Evolutionary conservation across 2,888 invertebrate species (phyloP).

Genomic region (Ophraella communa): DNA sequence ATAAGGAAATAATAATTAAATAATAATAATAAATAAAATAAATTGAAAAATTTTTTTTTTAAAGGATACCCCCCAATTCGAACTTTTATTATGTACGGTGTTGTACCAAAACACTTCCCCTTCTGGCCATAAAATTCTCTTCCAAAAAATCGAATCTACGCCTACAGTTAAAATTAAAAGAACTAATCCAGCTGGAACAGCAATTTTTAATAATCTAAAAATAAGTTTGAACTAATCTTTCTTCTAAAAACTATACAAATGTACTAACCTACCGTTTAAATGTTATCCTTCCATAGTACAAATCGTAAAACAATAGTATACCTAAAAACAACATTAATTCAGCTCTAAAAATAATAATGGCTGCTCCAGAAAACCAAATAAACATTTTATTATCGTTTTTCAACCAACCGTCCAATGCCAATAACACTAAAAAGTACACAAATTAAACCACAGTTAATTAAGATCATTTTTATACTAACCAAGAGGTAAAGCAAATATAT

Average conservation of each 20-base stretch:
- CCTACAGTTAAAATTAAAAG: slow-evolving; percentile 75
- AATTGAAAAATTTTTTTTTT: background rate
- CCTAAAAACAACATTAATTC: slow-evolving; percentile 90
- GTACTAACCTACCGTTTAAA: slow-evolving; percentile 67
- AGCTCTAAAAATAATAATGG: slow-evolving; percentile 87
- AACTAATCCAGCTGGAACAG: slow-evolving; percentile 73
- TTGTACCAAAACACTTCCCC: slow-evolving; percentile 98
- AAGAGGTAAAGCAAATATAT: slow-evolving; percentile 89
- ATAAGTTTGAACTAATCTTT: background rate
- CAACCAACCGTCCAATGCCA: slow-evolving; percentile 87
- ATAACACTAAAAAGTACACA: slow-evolving; percentile 71
- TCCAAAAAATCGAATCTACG: slow-evolving; percentile 95
- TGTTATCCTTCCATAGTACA: slow-evolving; percentile 74
- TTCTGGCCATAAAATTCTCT: slow-evolving; percentile 91
- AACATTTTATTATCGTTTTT: slow-evolving; percentile 76
- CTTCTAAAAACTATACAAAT: slow-evolving; percentile 10
- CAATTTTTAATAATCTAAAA: slow-evolving; percentile 73
- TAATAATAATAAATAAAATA: background rate
- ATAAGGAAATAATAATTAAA: slow-evolving; percentile 52
- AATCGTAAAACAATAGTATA: slow-evolving; percentile 80
- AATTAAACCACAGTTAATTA: background rate
- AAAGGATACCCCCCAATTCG: slow-evolving; percentile 97
- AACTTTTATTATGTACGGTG: slow-evolving; percentile 90
- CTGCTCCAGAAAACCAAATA: slow-evolving; percentile 83
- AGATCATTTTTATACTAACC: slow-evolving; percentile 68